Evolutionary conservation across 2,888 invertebrate genomes (phyloP), one percentile per base, ranked within the genome.

Genomic region (Clusia tigrina): DNA sequence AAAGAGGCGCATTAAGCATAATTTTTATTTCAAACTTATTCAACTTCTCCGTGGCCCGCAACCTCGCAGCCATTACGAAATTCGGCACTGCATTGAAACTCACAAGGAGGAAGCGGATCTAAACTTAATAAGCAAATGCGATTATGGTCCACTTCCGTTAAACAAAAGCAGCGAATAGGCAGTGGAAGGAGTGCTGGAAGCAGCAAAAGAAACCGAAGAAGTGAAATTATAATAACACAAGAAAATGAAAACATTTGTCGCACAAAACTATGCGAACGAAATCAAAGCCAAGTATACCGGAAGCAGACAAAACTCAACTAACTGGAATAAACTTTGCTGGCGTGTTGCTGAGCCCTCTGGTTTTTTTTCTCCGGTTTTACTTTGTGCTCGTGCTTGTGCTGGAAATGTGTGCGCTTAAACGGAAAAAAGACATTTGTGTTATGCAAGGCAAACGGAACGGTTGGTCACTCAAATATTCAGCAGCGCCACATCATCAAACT

Each of bases 61-160:
- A n/a, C n/a, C n/a, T n/a, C n/a, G n/a, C n/a, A n/a, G n/a, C n/a
- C n/a, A n/a, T n/a, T n/a, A n/a, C n/a, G n/a, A n/a, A n/a, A n/a
- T n/a, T n/a, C n/a, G n/a, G n/a, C n/a, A n/a, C n/a, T n/a, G n/a
- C n/a, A n/a, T n/a, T n/a, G n/a, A n/a, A n/a, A n/a, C n/a, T n/a
- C n/a, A n/a, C n/a, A n/a, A n/a, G n/a, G 15, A 24, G 18, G 26
- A 48, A 24, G 15, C 46, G 38, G 20, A 59, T 9, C 22, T 23
- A 18, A 51, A 46, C 46, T 17, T 51, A 48, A 58, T 23, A 57
- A 57, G 18, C 48, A 58, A 26, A 26, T 2, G 2, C 48, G 26
- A 51, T 76, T 76, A 74, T 76, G 76, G 73, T 72, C 64, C 68
- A 75, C 74, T 74, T 76, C 74, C 74, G 74, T 73, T 52, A 72